These are phyloP conservation scores for Phalanger gymnotis DNA, from an alignment of 2,797 vertebrate species.

Conservation along the genomic window DNA sequence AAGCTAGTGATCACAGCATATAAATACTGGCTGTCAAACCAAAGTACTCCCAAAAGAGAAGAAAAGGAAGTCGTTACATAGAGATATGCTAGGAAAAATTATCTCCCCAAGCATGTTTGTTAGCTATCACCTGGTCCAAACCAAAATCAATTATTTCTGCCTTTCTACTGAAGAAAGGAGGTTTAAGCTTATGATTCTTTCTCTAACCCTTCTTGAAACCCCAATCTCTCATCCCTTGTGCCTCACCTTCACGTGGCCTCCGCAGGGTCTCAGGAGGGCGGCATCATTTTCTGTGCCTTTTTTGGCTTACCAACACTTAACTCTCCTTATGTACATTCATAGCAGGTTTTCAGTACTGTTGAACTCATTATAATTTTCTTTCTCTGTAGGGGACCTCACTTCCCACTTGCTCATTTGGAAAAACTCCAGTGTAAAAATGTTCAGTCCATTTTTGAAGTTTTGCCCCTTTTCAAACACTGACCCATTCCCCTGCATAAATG, in stretches of 20 bases:
- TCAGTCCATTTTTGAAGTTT: constrained; percentile 13
- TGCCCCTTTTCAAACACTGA: constrained; percentile 57
- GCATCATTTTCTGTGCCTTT: not conserved
- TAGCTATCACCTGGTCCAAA: not conserved
- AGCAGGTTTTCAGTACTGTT: not conserved
- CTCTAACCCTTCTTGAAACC: not conserved
- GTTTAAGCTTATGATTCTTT: not conserved
- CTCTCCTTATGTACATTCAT: constrained; percentile 1
- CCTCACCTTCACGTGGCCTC: not conserved
- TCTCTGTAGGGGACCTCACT: constrained; percentile 16
- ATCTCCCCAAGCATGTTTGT: not conserved
- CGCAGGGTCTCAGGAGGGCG: not conserved
- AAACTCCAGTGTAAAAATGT: constrained; percentile 22
- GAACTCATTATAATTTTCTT: constrained; percentile 25
- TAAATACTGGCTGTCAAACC: not conserved
- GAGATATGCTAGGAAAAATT: not conserved
- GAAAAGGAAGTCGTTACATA: not conserved
- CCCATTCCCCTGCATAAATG: constrained; percentile 1
- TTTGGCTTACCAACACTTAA: not conserved
- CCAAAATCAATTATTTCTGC: not conserved
- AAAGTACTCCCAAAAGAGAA: not conserved
- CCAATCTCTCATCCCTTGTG: not conserved
- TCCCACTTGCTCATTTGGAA: constrained; percentile 27
- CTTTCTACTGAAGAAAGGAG: not conserved
- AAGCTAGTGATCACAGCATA: not conserved